Conservation (phyloP, 1,140 invertebrate genomes). For the Drosophila triauraria region DNA sequence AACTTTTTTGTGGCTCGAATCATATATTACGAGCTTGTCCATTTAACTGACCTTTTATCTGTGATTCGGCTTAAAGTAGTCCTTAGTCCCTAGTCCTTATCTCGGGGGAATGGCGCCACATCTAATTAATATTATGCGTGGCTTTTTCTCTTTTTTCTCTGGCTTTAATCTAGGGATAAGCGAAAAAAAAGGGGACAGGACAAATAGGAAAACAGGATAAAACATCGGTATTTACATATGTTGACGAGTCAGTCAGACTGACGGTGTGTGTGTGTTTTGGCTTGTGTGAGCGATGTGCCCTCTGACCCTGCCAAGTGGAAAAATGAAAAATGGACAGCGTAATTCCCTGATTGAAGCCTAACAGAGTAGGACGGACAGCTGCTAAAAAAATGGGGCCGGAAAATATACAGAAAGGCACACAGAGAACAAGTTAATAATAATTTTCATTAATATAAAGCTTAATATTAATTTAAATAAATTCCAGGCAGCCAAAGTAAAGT, state of each 20-base stretch:
- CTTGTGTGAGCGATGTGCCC: conserved; percentile 29
- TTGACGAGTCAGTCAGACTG: background rate
- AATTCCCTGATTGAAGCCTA: conserved; percentile 48
- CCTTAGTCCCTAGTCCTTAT: background rate
- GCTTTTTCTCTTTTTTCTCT: background rate
- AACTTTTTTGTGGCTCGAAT: conserved; percentile 22
- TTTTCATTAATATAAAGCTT: background rate
- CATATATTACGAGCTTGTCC: conserved; percentile 12
- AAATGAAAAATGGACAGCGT: conserved; percentile 44
- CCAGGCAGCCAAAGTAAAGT: background rate
- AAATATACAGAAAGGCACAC: conserved; percentile 1
- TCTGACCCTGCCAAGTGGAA: conserved; percentile 49
- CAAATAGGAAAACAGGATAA: conserved; percentile 38
- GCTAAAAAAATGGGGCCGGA: conserved; percentile 4
- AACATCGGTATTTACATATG: conserved; percentile 44
- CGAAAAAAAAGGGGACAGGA: conserved; percentile 29
- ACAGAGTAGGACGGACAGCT: conserved; percentile 13
- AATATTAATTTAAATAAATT: background rate
- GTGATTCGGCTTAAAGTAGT: conserved; percentile 1
- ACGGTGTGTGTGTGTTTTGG: background rate
- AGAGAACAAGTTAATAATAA: background rate
- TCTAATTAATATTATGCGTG: conserved; percentile 37
- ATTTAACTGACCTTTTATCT: conserved; percentile 17
- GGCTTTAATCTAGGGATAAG: conserved; percentile 19
- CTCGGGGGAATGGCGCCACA: conserved; percentile 5